These are phyloP conservation scores for Isurus oxyrinchus DNA, from an alignment of 2,113 vertebrate genomes.

Conservation along the genomic window DNA sequence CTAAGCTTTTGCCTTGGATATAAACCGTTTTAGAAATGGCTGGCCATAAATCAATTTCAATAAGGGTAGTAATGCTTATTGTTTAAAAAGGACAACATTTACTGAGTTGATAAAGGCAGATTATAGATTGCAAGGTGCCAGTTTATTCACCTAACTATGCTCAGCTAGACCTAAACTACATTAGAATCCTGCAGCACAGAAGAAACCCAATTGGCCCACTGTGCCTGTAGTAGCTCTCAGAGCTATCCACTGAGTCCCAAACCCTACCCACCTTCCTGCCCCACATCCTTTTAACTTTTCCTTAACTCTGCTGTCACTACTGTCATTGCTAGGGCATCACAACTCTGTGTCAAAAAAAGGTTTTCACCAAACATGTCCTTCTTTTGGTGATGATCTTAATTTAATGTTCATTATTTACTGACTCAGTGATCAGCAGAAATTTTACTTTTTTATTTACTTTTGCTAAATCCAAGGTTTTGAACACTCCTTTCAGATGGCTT, in stretches of 20 bases:
- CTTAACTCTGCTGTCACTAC: background rate
- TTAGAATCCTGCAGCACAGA: background rate
- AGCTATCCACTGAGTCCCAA: background rate
- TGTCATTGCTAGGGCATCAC: background rate
- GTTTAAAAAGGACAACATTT: background rate
- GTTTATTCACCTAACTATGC: background rate
- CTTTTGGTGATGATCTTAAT: too few species aligned
- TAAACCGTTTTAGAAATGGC: background rate
- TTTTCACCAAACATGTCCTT: background rate
- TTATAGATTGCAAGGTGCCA: background rate
- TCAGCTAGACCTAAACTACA: background rate
- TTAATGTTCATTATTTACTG: too few species aligned
- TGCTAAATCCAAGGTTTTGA: too few species aligned
- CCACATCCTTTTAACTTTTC: background rate
- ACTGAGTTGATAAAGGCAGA: background rate
- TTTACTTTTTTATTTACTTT: too few species aligned
- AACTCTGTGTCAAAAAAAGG: background rate
- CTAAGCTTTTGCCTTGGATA: conserved; percentile 5
- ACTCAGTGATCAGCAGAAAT: too few species aligned
- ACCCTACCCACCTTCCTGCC: background rate
- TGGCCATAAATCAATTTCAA: conserved; percentile 3
- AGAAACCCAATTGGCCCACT: background rate
- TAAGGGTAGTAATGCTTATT: background rate
- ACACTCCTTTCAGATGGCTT: too few species aligned
- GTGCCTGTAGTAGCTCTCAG: background rate